phyloP scores from a whole-genome alignment of 2,113 vertebrate genomes.

The Xenopus borealis region DNA sequence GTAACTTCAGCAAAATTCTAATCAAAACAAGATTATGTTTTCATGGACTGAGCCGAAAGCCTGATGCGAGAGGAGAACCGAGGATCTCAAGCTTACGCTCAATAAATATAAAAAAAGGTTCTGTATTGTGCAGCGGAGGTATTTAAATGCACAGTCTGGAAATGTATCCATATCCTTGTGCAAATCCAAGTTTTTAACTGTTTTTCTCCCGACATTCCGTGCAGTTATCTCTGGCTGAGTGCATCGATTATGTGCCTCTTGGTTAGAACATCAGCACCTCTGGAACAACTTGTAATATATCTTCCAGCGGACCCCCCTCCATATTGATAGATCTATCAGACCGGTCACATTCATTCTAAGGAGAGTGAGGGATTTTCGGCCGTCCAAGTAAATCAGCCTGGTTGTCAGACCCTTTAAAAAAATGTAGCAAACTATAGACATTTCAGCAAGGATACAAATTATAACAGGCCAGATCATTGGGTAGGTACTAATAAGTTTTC shows the following conservation, averaged over 20 bases:
- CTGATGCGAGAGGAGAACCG: constrained; percentile 16
- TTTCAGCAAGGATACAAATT: too few relatives aligned
- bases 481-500: too few relatives aligned
- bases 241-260: too few relatives aligned
- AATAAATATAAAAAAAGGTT: constrained; percentile 16
- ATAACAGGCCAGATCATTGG: too few relatives aligned
- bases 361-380: not conserved
- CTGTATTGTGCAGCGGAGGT: not conserved
- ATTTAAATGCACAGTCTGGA: not conserved
- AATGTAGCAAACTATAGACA: too few relatives aligned
- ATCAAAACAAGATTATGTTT: constrained; percentile 44
- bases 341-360: not conserved
- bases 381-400: not conserved
- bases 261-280: not conserved
- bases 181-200: not conserved
- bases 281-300: not conserved
- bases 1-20: constrained; percentile 45
- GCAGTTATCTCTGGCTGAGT: too few relatives aligned
- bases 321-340: not conserved
- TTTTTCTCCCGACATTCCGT: not conserved
- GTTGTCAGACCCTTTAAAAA: too few relatives aligned
- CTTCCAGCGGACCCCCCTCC: not conserved
- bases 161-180: not conserved
- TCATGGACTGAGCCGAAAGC: constrained; percentile 19
- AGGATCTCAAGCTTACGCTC: not conserved